Percentiles rank a stretch among this genome's conserved stretches.
Evolutionary conservation across 2,113 vertebrate species (phyloP).

Genomic region (Larimichthys crocea): DNA sequence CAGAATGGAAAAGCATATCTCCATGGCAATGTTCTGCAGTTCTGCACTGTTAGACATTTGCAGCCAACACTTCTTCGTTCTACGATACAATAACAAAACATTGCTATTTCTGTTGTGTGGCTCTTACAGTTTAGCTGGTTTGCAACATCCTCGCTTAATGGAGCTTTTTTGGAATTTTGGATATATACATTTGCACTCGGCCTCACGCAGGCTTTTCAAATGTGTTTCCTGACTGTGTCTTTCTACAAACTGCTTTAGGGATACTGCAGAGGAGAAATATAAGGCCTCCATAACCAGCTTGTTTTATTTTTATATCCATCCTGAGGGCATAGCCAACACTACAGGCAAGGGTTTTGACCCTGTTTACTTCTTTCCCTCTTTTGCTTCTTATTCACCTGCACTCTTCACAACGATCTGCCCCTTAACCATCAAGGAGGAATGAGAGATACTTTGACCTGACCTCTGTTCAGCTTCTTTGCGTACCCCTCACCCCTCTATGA

Average conservation of each 20-base stretch:
- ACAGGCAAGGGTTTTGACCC: conserved; percentile 27
- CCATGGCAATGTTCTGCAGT: conserved; percentile 68
- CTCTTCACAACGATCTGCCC: background rate
- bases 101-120: conserved; percentile 29
- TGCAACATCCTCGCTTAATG: conserved; percentile 13
- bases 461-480: conserved; percentile 35
- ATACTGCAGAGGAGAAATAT: conserved; percentile 5
- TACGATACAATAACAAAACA: conserved; percentile 28
- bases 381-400: conserved; percentile 11
- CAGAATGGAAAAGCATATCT: conserved; percentile 67
- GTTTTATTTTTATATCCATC: conserved; percentile 44
- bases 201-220: conserved; percentile 4
- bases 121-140: conserved; percentile 11
- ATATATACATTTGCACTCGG: background rate
- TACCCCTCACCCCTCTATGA: conserved; percentile 56
- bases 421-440: conserved; percentile 15
- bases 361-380: conserved; percentile 15
- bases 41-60: conserved; percentile 47
- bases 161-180: background rate
- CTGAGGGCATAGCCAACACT: conserved; percentile 6
- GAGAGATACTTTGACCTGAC: conserved; percentile 47
- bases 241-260: conserved; percentile 7
- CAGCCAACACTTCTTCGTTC: conserved; percentile 57
- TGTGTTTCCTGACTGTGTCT: background rate
- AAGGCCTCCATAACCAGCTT: background rate